Conservation (phyloP, 2,113 vertebrate genomes). For the Nanorana parkeri region DNA sequence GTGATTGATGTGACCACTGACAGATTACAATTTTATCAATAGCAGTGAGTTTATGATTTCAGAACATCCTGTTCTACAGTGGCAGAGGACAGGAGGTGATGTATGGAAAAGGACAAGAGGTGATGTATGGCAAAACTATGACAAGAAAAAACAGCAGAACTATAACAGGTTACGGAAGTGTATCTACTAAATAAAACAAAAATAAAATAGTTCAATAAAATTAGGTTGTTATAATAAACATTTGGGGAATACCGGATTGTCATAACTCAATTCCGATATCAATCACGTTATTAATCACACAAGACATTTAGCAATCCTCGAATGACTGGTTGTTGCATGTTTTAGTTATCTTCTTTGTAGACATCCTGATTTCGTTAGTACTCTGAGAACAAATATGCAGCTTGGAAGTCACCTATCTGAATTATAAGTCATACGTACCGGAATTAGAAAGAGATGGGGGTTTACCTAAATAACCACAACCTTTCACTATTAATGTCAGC, state of each 20-base stretch:
- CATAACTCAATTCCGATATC: neutral
- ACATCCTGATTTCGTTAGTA: neutral
- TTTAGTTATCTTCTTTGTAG: conserved; percentile 20
- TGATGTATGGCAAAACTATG: no score
- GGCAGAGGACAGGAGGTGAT: no score
- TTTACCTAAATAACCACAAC: conserved; percentile 51
- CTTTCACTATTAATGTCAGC: conserved; percentile 39
- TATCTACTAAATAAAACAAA: no score
- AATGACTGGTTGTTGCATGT: conserved; percentile 15
- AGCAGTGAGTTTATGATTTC: no score
- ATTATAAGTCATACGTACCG: conserved; percentile 20
- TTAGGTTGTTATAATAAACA: no score
- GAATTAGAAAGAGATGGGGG: conserved; percentile 41
- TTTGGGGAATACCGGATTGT: neutral
- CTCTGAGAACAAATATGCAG: conserved; percentile 23
- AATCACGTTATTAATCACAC: neutral
- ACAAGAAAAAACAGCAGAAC: no score
- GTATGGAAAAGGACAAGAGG: no score
- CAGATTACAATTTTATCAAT: no score
- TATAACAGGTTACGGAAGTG: no score
- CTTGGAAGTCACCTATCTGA: conserved; percentile 42
- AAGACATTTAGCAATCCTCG: conserved; percentile 8
- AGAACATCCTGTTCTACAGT: no score
- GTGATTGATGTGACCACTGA: no score
- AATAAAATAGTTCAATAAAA: no score